Evolutionary conservation across 2,888 invertebrate species (phyloP).

Genomic region (Mystacides longicornis): DNA sequence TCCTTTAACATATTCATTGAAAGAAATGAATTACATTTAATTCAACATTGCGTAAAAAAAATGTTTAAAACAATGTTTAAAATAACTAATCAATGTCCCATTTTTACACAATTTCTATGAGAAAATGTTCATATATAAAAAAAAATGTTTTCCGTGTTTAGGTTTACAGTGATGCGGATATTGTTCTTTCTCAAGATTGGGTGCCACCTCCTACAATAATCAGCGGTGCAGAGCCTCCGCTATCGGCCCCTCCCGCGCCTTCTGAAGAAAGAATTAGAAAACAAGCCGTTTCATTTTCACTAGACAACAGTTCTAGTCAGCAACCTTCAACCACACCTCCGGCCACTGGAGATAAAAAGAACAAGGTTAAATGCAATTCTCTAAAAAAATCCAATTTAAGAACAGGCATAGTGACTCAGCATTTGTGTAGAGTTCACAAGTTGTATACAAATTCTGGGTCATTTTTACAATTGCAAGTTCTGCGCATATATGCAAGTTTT

Average conservation of each 20-base stretch:
- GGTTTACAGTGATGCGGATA: conserved; percentile 82
- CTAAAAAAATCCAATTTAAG: not conserved
- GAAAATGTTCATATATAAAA: not conserved
- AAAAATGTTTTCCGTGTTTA: conserved; percentile 33
- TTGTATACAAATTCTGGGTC: too few species aligned
- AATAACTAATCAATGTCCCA: not conserved
- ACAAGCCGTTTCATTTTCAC: conserved; percentile 46
- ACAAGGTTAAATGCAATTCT: conserved; percentile 60
- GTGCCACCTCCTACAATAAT: conserved; percentile 78
- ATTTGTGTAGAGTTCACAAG: too few species aligned
- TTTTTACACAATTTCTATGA: not conserved
- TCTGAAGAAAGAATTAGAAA: conserved; percentile 45
- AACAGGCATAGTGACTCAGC: too few species aligned
- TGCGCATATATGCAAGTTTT: too few species aligned
- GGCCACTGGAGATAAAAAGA: conserved; percentile 59
- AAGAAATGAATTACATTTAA: not conserved
- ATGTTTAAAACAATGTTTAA: not conserved
- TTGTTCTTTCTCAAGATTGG: conserved; percentile 80
- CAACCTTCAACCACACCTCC: conserved; percentile 37
- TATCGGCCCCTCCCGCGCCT: conserved; percentile 47
- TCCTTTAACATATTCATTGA: not conserved
- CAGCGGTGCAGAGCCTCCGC: conserved; percentile 56
- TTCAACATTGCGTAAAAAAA: not conserved
- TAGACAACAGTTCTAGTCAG: conserved; percentile 36
- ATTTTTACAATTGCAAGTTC: too few species aligned